Percentiles rank a stretch among this genome's conserved stretches.
phyloP scores from a whole-genome alignment of 92 coral and sea anemone genomes.

The Anthopleura xanthogrammica region DNA sequence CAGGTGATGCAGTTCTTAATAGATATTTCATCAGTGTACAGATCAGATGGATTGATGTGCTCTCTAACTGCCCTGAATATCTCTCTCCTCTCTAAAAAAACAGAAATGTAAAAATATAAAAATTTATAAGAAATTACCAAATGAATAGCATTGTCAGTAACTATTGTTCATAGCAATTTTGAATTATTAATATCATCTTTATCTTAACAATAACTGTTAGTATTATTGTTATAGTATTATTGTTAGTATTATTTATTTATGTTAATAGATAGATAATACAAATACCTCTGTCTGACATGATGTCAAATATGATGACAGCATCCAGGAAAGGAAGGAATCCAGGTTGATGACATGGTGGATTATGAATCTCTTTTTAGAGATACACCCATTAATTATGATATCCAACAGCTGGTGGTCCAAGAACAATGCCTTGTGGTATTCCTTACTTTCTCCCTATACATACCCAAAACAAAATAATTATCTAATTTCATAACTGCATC shows the following conservation, averaged over 20 bases:
- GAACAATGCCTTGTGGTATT: constrained; percentile 29
- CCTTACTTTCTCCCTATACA: constrained; percentile 39
- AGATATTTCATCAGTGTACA: constrained; percentile 6
- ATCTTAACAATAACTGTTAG: too few species aligned
- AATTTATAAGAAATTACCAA: not conserved
- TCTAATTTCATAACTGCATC: too few species aligned
- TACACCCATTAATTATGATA: constrained; percentile 53
- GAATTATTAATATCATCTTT: too few species aligned
- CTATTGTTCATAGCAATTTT: not conserved
- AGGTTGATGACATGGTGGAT: constrained; percentile 53
- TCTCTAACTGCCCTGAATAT: not conserved
- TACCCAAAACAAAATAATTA: not conserved
- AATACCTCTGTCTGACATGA: not conserved
- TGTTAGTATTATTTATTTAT: not conserved
- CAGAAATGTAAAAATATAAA: not conserved
- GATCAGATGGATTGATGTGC: constrained; percentile 3
- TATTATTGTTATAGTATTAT: too few species aligned
- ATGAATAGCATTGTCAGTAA: too few species aligned
- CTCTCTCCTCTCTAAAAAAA: not conserved
- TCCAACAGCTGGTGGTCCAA: constrained; percentile 41
- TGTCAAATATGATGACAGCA: constrained; percentile 18
- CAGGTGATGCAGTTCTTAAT: constrained; percentile 23
- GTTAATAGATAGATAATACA: not conserved
- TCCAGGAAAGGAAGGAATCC: constrained; percentile 49
- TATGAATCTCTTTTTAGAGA: constrained; percentile 52